Percentiles rank a stretch among this genome's conserved stretches.
Conservation (phyloP, 2,113 vertebrate genomes). For the Gorsachius goisagi region DNA sequence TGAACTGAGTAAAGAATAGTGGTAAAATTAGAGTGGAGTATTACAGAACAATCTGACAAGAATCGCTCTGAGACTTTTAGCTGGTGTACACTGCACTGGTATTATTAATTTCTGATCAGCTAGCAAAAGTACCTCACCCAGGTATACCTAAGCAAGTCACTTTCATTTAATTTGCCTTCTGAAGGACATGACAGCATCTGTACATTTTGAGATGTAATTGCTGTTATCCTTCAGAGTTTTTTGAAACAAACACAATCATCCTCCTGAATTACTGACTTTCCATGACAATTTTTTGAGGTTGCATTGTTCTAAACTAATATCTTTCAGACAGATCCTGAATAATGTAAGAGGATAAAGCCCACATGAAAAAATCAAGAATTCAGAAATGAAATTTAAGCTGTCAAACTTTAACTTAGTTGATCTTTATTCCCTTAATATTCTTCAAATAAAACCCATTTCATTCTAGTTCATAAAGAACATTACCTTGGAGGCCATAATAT, state of each 20-base stretch:
- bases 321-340: conserved; percentile 77
- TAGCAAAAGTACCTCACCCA: conserved; percentile 37
- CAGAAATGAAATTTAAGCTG: conserved; percentile 75
- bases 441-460: conserved; percentile 64
- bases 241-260: conserved; percentile 80
- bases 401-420: conserved; percentile 73
- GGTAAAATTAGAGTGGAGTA: conserved; percentile 47
- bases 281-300: conserved; percentile 73
- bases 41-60: conserved; percentile 34
- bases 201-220: conserved; percentile 79
- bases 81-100: background rate
- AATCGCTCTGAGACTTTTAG: conserved; percentile 54
- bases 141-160: conserved; percentile 63
- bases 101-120: conserved; percentile 57
- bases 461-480: conserved; percentile 66
- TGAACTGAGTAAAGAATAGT: conserved; percentile 27
- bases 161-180: conserved; percentile 77
- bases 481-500: conserved; percentile 59
- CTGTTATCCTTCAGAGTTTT: conserved; percentile 78
- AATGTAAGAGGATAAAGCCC: conserved; percentile 78
- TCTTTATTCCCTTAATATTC: conserved; percentile 75
- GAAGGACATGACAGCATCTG: conserved; percentile 71
- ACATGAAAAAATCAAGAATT: conserved; percentile 69
- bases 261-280: conserved; percentile 74
- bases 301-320: conserved; percentile 79